These are phyloP conservation scores for Lophochroa leadbeateri DNA, from an alignment of 2,113 vertebrate genomes.

Conservation along the genomic window DNA sequence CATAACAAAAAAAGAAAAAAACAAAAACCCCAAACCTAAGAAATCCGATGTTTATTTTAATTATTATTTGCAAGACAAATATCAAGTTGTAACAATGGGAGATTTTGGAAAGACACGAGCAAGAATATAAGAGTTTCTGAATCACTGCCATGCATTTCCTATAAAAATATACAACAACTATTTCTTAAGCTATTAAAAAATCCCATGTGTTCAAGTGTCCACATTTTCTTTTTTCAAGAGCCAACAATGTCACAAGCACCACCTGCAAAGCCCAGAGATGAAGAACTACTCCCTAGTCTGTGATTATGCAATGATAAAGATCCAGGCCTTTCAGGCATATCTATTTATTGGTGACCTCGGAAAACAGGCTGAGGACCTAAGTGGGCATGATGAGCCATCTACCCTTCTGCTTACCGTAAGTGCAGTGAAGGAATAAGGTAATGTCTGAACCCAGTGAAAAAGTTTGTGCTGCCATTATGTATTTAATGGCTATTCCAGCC, in stretches of 20 bases:
- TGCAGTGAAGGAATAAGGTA: background rate
- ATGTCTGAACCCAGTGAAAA: background rate
- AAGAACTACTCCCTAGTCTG: background rate
- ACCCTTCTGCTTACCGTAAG: background rate
- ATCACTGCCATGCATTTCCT: background rate
- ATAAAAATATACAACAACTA: background rate
- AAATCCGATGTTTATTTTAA: background rate
- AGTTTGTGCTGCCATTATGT: slow-evolving; percentile 27
- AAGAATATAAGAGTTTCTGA: background rate
- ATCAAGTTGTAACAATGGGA: background rate
- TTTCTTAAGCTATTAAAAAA: background rate
- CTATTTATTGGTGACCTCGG: background rate
- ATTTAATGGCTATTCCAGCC: slow-evolving; percentile 8
- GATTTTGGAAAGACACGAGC: background rate
- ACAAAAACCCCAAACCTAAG: background rate
- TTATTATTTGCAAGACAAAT: background rate
- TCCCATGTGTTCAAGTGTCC: background rate
- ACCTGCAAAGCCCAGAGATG: background rate
- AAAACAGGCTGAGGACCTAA: background rate
- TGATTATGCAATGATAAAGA: slow-evolving; percentile 39
- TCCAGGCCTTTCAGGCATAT: background rate
- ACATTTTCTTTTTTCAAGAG: background rate
- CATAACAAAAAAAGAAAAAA: background rate
- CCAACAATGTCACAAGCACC: background rate
- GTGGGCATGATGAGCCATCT: background rate